Conservation (phyloP, 1,140 invertebrate genomes). For the Panagrolaimus sp. region DNA sequence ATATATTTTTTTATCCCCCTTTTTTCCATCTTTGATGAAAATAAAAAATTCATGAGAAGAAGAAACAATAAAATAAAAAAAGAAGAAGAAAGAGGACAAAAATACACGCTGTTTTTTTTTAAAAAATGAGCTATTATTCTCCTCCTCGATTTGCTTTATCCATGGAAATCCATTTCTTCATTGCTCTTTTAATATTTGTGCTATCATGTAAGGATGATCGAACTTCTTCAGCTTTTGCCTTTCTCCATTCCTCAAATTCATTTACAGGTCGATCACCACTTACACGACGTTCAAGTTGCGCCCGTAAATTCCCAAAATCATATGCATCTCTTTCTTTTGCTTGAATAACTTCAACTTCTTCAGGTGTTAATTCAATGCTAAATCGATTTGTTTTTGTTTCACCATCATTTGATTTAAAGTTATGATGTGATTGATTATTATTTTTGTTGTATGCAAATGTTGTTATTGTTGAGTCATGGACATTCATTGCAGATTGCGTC, state of each 20-base stretch:
- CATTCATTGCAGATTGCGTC: no score
- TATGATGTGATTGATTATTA: no score
- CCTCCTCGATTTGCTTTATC: conserved; percentile 23
- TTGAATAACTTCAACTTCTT: conserved; percentile 16
- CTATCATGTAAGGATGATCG: conserved; percentile 25
- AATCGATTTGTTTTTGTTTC: no score
- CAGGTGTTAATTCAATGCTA: not conserved
- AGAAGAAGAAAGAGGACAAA: not conserved
- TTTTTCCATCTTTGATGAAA: no score
- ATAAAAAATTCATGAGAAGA: not conserved
- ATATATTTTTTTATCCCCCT: no score
- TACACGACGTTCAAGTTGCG: conserved; percentile 9
- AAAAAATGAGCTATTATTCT: no score
- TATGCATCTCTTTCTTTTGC: conserved; percentile 16
- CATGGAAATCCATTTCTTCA: conserved; percentile 38
- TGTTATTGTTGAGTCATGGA: no score
- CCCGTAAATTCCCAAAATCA: conserved; percentile 3
- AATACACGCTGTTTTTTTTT: not conserved
- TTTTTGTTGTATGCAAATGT: no score
- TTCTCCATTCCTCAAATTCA: conserved; percentile 8
- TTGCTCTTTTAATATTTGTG: conserved; percentile 40
- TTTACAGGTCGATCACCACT: not conserved
- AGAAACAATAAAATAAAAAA: conserved; percentile 4
- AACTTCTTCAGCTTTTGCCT: conserved; percentile 2
- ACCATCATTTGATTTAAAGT: no score